A percentile compares a stretch with the other conserved stretches of the same genome.
phyloP scores from a whole-genome alignment of 2,797 vertebrate genomes.

The Eidolon dupreanum region DNA sequence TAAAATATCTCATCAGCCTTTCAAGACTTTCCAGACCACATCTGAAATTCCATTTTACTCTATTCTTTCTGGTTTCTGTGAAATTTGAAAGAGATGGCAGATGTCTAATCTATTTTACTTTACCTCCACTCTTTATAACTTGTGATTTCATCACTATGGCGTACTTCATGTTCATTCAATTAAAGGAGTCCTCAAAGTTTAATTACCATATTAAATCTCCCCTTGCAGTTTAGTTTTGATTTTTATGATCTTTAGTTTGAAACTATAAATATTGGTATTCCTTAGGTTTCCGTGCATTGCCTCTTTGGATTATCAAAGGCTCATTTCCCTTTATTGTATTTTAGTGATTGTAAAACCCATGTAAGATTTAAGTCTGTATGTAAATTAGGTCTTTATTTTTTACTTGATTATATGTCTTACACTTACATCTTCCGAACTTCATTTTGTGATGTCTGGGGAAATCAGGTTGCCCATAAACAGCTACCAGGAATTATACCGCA shows the following conservation, averaged over 20 bases:
- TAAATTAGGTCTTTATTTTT: conserved; percentile 9
- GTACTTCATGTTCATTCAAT: background rate
- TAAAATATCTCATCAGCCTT: background rate
- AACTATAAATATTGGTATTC: background rate
- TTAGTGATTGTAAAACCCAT: conserved; percentile 12
- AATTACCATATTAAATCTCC: background rate
- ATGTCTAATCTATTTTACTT: background rate
- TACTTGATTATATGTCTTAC: background rate
- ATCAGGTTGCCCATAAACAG: background rate
- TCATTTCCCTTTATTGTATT: background rate
- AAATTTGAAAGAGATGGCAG: background rate
- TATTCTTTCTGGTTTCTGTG: background rate
- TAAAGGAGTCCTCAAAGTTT: background rate
- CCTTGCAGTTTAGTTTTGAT: background rate
- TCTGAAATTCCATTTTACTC: background rate
- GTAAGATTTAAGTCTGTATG: background rate
- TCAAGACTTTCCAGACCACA: background rate
- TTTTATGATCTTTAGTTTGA: background rate
- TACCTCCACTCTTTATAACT: background rate
- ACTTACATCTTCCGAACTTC: background rate
- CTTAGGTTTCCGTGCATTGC: background rate
- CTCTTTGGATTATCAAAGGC: background rate
- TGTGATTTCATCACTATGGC: background rate
- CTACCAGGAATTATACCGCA: background rate
- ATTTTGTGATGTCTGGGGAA: background rate